Conservation (phyloP, 92 coral and sea anemone genomes). For the Paramuricea clavata region DNA sequence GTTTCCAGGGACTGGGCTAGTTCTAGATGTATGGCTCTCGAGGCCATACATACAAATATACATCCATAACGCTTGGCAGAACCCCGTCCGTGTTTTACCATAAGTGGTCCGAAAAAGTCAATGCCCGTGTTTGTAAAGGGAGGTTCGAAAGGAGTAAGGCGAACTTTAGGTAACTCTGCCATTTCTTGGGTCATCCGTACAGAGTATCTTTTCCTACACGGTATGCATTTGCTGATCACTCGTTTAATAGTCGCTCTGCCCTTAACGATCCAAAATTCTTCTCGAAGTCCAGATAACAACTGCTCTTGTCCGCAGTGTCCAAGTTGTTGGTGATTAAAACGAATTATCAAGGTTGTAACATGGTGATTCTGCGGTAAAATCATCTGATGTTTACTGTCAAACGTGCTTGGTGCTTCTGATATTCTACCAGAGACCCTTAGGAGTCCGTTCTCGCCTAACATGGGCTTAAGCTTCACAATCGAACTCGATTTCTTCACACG, state of each 20-base stretch:
- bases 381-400: not conserved
- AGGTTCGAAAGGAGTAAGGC: constrained; percentile 54
- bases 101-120: not conserved
- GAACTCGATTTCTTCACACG: not conserved
- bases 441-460: no score
- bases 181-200: constrained; percentile 64
- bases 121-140: constrained; percentile 64
- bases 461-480: not conserved
- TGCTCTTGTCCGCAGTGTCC: no score
- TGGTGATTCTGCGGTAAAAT: not conserved
- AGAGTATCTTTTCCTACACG: constrained; percentile 57
- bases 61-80: not conserved
- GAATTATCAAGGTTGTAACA: not conserved
- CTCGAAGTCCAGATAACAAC: not conserved
- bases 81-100: not conserved
- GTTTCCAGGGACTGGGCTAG: not conserved
- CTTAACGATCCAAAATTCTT: not conserved
- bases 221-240: constrained; percentile 55
- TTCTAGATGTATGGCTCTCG: not conserved
- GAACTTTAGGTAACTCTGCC: constrained; percentile 73
- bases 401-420: not conserved
- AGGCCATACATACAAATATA: not conserved
- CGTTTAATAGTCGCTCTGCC: constrained; percentile 30
- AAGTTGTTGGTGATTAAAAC: not conserved
- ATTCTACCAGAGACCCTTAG: not conserved